Evolutionary conservation across 1,140 invertebrate genomes (phyloP).

Genomic region (Oncopodura yosiiana): DNA sequence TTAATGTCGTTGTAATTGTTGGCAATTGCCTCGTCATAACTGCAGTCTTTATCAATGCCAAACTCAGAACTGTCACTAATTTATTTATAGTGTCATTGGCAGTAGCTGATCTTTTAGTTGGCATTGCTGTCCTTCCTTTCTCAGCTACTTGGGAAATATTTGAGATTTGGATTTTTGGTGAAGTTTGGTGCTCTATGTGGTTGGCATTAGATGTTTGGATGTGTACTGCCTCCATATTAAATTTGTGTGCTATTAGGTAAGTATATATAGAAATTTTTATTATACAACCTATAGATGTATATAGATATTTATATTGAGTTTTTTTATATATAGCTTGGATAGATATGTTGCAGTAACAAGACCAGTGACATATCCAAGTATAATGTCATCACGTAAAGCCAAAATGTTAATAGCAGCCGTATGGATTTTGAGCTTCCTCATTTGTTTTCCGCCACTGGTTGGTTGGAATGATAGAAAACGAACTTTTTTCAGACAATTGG

Average conservation of each 20-base stretch:
- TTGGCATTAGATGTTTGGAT: constrained; percentile 91
- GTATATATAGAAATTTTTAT: no score
- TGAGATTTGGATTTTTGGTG: constrained; percentile 84
- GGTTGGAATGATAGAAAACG: constrained; percentile 62
- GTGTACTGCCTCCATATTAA: constrained; percentile 90
- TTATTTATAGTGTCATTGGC: constrained; percentile 89
- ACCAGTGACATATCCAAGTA: constrained; percentile 80
- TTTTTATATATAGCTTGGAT: constrained; percentile 78
- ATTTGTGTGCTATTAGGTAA: constrained; percentile 51
- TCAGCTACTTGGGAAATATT: constrained; percentile 69
- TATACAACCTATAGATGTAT: no score
- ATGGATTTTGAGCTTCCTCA: constrained; percentile 91
- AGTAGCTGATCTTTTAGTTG: constrained; percentile 76
- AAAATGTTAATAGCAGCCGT: constrained; percentile 78
- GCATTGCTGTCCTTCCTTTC: constrained; percentile 83
- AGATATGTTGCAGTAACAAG: constrained; percentile 89
- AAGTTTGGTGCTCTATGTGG: constrained; percentile 85
- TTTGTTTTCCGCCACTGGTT: constrained; percentile 91
- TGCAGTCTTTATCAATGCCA: constrained; percentile 76
- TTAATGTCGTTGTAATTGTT: constrained; percentile 74
- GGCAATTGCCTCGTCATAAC: constrained; percentile 86
- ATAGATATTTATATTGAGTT: no score
- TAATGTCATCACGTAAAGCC: constrained; percentile 79
- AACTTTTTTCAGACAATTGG: constrained; percentile 28
- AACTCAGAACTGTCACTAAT: constrained; percentile 85